phyloP scores from a whole-genome alignment of 2,113 vertebrate species.

The Lynx canadensis region DNA sequence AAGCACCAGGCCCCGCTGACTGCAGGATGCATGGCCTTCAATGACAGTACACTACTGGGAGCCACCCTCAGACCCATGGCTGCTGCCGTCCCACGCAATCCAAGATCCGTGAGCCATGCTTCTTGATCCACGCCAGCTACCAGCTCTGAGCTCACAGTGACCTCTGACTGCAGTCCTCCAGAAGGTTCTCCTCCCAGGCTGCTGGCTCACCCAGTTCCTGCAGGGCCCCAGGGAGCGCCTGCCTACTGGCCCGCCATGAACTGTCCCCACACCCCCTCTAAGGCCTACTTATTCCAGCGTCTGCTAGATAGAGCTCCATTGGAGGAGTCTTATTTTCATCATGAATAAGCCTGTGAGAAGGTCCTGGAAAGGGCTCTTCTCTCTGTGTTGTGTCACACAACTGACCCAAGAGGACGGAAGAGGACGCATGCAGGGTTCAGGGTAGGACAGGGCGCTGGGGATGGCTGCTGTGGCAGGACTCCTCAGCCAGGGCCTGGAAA shows the following conservation, averaged over 20 bases:
- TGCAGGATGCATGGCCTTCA: neutral
- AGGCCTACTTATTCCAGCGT: neutral
- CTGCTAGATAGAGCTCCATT: neutral
- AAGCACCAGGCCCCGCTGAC: rapidly evolving
- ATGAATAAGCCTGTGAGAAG: neutral
- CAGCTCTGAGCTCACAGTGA: neutral
- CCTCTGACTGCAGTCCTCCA: neutral
- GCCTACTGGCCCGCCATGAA: neutral
- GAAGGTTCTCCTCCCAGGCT: neutral
- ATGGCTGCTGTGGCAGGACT: neutral
- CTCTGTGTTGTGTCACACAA: neutral
- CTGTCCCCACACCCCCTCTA: no score
- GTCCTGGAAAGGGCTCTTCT: no score
- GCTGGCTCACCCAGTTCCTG: neutral
- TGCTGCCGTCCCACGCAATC: neutral
- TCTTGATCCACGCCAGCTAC: rapidly evolving
- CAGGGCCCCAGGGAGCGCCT: neutral
- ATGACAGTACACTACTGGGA: rapidly evolving
- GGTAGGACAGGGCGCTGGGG: neutral
- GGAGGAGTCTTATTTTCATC: neutral
- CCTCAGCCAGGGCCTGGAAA: no score
- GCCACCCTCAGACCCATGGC: no score
- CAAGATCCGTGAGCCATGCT: neutral
- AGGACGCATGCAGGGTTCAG: neutral
- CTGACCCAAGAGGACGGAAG: neutral